phyloP scores from a whole-genome alignment of 2,888 invertebrate genomes.

The Mythimna impura region DNA sequence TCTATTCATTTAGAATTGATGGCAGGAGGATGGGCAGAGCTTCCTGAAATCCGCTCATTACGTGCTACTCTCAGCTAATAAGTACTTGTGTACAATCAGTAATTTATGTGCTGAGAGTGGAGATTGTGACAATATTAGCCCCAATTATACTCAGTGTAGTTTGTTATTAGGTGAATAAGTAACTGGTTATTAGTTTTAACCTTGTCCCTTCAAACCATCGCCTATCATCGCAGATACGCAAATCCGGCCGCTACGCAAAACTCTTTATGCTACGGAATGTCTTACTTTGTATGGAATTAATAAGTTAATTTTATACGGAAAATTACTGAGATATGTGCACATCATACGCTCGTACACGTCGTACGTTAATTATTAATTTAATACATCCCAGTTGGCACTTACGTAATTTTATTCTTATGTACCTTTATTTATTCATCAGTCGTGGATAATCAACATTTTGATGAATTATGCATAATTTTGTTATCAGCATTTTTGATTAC shows the following conservation, averaged over 20 bases:
- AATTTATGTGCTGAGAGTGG: conserved; percentile 11
- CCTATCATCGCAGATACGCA: conserved; percentile 15
- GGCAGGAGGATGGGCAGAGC: conserved; percentile 10
- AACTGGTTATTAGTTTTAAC: conserved; percentile 14
- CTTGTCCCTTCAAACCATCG: conserved; percentile 19
- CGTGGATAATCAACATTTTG: conserved; percentile 37
- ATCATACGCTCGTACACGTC: conserved; percentile 14
- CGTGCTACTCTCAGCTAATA: too few species aligned
- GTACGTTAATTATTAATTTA: conserved; percentile 26
- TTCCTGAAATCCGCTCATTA: conserved; percentile 23
- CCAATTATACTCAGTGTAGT: conserved; percentile 2
- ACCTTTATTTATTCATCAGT: conserved; percentile 37
- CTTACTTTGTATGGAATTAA: conserved; percentile 12
- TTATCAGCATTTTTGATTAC: conserved; percentile 31
- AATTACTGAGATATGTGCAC: conserved; percentile 31
- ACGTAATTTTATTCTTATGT: conserved; percentile 30
- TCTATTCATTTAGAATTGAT: conserved; percentile 17
- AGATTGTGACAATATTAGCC: conserved; percentile 32
- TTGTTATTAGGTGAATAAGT: conserved; percentile 4
- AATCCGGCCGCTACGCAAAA: not conserved
- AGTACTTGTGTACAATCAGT: not conserved
- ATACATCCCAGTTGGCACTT: not conserved
- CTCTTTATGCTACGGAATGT: conserved; percentile 9
- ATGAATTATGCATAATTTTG: conserved; percentile 28
- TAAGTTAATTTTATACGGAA: conserved; percentile 23